Evolutionary conservation across 2,113 vertebrate genomes (phyloP).

Genomic region (Willisornis vidua): DNA sequence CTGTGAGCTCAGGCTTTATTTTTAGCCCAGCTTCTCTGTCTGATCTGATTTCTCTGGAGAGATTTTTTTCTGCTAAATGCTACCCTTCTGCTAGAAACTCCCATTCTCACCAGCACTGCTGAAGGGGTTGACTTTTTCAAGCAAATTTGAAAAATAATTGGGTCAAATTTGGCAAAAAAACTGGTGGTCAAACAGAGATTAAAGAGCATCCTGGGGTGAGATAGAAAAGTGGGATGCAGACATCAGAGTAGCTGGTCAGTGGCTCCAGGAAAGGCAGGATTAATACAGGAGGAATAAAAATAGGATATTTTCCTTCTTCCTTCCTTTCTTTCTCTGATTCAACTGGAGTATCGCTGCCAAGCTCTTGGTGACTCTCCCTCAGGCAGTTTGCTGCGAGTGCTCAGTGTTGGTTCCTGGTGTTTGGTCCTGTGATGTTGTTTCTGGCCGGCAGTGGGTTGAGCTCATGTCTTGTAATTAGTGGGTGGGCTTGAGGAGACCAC

Average conservation of each 20-base stretch:
- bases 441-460: constrained; percentile 41
- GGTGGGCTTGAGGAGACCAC: constrained; percentile 54
- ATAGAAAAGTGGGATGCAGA: background rate
- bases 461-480: constrained; percentile 61
- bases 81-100: background rate
- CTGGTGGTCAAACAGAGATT: background rate
- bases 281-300: background rate
- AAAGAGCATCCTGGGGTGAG: background rate
- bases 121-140: background rate
- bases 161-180: background rate
- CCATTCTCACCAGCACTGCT: background rate
- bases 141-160: background rate
- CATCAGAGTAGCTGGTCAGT: accelerated
- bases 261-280: background rate
- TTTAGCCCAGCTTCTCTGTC: background rate
- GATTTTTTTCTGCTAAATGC: background rate
- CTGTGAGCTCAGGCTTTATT: constrained; percentile 23
- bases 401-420: background rate
- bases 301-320: background rate
- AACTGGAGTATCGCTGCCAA: background rate
- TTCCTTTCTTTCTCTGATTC: background rate
- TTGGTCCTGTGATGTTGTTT: constrained; percentile 40
- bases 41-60: background rate
- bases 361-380: background rate
- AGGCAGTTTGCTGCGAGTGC: background rate